phyloP scores from a whole-genome alignment of 2,113 vertebrate genomes.

The Gobius niger region DNA sequence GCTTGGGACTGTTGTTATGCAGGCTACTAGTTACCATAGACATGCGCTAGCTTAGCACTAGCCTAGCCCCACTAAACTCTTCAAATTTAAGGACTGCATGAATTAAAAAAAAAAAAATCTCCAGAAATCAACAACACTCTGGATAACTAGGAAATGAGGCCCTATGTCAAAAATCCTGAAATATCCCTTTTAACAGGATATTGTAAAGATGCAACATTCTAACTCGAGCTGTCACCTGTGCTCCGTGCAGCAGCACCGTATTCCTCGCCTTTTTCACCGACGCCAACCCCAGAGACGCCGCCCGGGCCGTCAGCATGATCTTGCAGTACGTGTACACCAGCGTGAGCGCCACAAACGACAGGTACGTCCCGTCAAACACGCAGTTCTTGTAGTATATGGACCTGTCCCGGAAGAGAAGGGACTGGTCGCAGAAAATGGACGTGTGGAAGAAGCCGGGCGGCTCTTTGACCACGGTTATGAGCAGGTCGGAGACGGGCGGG shows the following conservation, averaged over 20 bases:
- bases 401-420: constrained; percentile 63
- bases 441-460: constrained; percentile 56
- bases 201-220: background rate
- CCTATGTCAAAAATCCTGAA: too few species aligned
- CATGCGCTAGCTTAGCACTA: too few species aligned
- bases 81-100: too few species aligned
- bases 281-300: constrained; percentile 63
- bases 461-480: constrained; percentile 64
- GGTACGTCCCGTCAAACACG: constrained; percentile 72
- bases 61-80: too few species aligned
- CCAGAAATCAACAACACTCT: too few species aligned
- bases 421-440: constrained; percentile 75
- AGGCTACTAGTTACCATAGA: too few species aligned
- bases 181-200: too few species aligned
- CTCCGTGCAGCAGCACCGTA: constrained; percentile 75
- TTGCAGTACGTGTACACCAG: constrained; percentile 78
- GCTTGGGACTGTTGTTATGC: too few species aligned
- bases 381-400: constrained; percentile 77
- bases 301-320: constrained; percentile 70
- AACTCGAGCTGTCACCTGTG: constrained; percentile 43
- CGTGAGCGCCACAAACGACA: constrained; percentile 72
- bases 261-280: constrained; percentile 72
- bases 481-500: constrained; percentile 70
- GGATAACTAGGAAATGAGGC: too few species aligned
- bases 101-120: too few species aligned